Percentiles rank a stretch among this genome's conserved stretches.
Conservation (phyloP, 92 coral and sea anemone genomes). For the Micromussa lordhowensis region DNA sequence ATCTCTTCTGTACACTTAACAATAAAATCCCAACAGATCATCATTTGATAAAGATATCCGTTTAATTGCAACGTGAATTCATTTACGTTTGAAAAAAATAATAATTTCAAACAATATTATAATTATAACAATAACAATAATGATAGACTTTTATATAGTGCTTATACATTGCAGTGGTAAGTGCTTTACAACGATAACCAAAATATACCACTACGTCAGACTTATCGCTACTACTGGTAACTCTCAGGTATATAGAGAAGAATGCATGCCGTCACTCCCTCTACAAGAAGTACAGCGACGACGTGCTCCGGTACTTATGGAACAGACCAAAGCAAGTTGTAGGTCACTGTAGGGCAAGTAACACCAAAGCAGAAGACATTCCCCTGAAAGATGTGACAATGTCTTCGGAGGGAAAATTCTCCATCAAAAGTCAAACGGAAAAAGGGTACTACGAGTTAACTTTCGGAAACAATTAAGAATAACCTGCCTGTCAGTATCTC, state of each 20-base stretch:
- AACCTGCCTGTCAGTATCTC: background rate
- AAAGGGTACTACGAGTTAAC: background rate
- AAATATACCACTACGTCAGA: too few species aligned
- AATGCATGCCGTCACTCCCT: background rate
- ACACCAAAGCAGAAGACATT: background rate
- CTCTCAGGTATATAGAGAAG: conserved; percentile 5
- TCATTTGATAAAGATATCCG: too few species aligned
- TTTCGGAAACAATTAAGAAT: background rate
- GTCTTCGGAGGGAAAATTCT: background rate
- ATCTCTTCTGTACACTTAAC: too few species aligned
- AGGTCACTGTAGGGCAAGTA: background rate
- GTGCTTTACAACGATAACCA: too few species aligned
- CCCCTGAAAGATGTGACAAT: background rate
- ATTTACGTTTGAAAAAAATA: too few species aligned
- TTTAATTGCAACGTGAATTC: too few species aligned
- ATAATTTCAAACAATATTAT: too few species aligned
- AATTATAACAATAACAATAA: too few species aligned
- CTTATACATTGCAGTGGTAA: too few species aligned
- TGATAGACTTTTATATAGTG: too few species aligned
- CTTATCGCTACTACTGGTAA: too few species aligned
- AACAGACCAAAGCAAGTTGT: background rate
- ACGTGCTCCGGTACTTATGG: background rate
- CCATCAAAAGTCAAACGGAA: background rate
- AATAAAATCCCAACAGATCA: too few species aligned
- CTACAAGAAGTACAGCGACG: background rate